Conservation (phyloP, 2,113 vertebrate species). For the Phycodurus eques region DNA sequence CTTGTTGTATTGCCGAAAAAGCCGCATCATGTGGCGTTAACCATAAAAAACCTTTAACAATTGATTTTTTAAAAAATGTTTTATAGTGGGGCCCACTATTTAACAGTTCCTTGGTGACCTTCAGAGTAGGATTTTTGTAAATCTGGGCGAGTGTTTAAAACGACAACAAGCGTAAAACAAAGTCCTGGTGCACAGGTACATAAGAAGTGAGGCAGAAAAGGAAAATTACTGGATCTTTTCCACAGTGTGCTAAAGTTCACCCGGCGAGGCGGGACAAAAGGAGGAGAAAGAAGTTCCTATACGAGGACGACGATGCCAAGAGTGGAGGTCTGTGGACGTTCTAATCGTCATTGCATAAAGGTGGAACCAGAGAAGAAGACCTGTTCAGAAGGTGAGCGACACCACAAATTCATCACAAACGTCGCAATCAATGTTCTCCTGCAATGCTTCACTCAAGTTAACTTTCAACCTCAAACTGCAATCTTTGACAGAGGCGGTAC, state of each 20-base stretch:
- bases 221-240: constrained; percentile 36
- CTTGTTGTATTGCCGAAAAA: too few species aligned
- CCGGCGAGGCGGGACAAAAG: constrained; percentile 49
- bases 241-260: constrained; percentile 60
- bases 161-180: constrained; percentile 50
- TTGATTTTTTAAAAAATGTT: not conserved
- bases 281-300: not conserved
- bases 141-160: constrained; percentile 52
- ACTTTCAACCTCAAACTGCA: constrained; percentile 23
- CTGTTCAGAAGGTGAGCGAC: not conserved
- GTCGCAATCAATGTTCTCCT: constrained; percentile 5
- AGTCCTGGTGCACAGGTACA: constrained; percentile 25
- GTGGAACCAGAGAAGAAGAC: not conserved
- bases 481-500: not conserved
- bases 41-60: not conserved
- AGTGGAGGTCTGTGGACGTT: not conserved
- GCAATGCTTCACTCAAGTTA: constrained; percentile 36
- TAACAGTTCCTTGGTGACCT: constrained; percentile 9
- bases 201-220: constrained; percentile 27
- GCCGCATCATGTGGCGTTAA: too few species aligned
- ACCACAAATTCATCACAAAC: constrained; percentile 13
- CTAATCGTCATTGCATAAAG: not conserved
- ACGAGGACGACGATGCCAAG: not conserved
- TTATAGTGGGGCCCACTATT: not conserved
- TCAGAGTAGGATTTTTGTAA: constrained; percentile 19